Evolutionary conservation across 1,140 invertebrate genomes (phyloP), one percentile per base, ranked within the genome.

Genomic region (Atopsyche davidsoni): DNA sequence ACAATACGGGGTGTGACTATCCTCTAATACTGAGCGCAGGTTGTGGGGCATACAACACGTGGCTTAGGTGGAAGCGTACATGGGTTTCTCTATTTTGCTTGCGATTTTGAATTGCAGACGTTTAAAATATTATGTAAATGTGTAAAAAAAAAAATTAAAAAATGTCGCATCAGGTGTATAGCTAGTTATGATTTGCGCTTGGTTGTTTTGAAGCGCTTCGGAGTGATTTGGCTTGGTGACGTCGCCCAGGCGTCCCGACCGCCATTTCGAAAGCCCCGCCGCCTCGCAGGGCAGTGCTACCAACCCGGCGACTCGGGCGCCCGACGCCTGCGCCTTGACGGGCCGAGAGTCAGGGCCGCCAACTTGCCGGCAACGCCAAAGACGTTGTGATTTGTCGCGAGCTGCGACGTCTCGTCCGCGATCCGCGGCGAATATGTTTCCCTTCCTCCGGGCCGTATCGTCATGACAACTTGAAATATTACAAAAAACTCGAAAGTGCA

Each of bases 251-350:
- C 13, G 32, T 34, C 4, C 32, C 17, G 32, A 13, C n/a, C 4
- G 14, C 17, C 14, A 34, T 14, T 34, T 34, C 17, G 32, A 34
- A 4, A 14, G 32, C n/a, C 25, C 39, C 21, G 21, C 41, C 28
- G 24, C 41, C 32, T 44, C 31, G 6, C 9, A n/a, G 14, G 6
- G 45, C 45, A 46, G 45, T 46, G 14, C 10, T 38, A 38, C 45
- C 45, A 46, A 46, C 22, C 6, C 28, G 4, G 13, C 41, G 41
- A 25, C 46, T 49, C 48, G 45, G 48, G 48, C 45, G 48, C 44
- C 35, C 48, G 39, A 51, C 48, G 48, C 48, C 41, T 51, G 48
- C 48, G 48, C 48, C 44, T 3, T 43, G 47, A 50, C 40, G 38
- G 25, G 35, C 34, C 39, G 34, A 31, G 23, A 6, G 13, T 43